Base-by-base conservation (phyloP, 2,888 invertebrate species). In the Macrosoma leucophasiata region DNA sequence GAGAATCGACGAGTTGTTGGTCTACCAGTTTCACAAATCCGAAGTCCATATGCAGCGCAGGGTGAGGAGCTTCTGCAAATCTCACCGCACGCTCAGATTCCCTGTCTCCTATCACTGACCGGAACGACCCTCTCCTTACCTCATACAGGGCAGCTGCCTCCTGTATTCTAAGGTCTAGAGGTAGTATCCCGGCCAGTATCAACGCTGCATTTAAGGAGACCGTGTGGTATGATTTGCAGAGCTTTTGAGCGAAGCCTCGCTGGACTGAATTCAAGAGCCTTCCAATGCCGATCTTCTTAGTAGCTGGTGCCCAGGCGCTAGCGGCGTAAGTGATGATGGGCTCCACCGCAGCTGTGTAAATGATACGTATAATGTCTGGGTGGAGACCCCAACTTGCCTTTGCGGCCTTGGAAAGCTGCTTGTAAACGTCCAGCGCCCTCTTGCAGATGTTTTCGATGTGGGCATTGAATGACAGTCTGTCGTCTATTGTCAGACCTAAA, bases 401-500 rank as follows among this genome's bases (percentile, higher is more conserved):
- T n/a, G n/a, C n/a, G n/a, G n/a, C n/a, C n/a, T n/a, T n/a, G n/a
- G n/a, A n/a, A n/a, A n/a, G n/a, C n/a, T n/a, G n/a, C n/a, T n/a
- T n/a, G n/a, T n/a, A n/a, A n/a, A n/a, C n/a, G n/a, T n/a, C n/a
- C n/a, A n/a, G n/a, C n/a, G n/a, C n/a, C n/a, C n/a, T n/a, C n/a
- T n/a, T n/a, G 26, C 29, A 33, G 0, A 22, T 24, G 7, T 22
- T 12, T 7, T 10, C 2, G 2, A 29, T 19, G n/a, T 35, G 35
- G 8, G n/a, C 4, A 2, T 36, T 25, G 7, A 41, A 41, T 0
- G 36, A 36, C 1, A 41, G 14, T 8, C 28, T 29, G 1, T 22
- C 2, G n/a, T 40, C 40, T 1, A 40, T 29, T 2, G 33, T 40
- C 13, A 40, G 29, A 5, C 34, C 34, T 1, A 40, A 18, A 0